Conservation (phyloP, 2,888 invertebrate species). For the Lypha dubia region DNA sequence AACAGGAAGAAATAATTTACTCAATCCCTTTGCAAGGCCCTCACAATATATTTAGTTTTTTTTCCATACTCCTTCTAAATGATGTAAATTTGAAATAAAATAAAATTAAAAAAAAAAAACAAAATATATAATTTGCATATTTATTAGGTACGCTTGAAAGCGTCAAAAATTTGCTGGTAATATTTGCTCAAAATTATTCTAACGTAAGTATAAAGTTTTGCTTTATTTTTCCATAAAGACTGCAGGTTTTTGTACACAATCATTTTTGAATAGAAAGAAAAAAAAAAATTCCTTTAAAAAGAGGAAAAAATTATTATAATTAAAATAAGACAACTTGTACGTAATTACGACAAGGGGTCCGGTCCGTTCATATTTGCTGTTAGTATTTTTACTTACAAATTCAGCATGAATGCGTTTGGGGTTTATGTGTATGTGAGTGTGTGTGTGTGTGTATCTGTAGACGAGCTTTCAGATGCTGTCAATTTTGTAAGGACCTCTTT, state of each 20-base stretch:
- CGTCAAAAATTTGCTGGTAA: conserved; percentile 56
- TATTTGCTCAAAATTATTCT: conserved; percentile 59
- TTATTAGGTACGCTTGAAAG: conserved; percentile 73
- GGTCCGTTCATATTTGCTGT: conserved; percentile 29
- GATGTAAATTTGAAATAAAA: conserved; percentile 42
- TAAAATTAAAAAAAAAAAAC: conserved; percentile 3
- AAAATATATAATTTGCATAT: conserved; percentile 74
- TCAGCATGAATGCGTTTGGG: neutral
- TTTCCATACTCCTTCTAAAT: conserved; percentile 24
- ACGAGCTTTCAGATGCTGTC: conserved; percentile 14
- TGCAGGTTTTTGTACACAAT: conserved; percentile 21
- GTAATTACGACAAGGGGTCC: conserved; percentile 76
- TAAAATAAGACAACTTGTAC: conserved; percentile 79
- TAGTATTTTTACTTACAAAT: conserved; percentile 8
- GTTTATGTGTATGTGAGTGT: neutral
- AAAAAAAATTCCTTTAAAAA: conserved; percentile 28
- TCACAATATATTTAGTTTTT: conserved; percentile 22
- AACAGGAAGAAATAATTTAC: conserved; percentile 64
- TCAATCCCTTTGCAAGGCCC: conserved; percentile 1
- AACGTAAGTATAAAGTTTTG: conserved; percentile 6
- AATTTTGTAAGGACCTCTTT: conserved; percentile 47
- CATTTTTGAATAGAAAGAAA: conserved; percentile 26
- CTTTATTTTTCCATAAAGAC: neutral
- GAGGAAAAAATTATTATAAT: conserved; percentile 73
- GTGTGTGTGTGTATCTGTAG: neutral